phyloP scores from a whole-genome alignment of 2,113 vertebrate genomes.

The Larimichthys crocea region DNA sequence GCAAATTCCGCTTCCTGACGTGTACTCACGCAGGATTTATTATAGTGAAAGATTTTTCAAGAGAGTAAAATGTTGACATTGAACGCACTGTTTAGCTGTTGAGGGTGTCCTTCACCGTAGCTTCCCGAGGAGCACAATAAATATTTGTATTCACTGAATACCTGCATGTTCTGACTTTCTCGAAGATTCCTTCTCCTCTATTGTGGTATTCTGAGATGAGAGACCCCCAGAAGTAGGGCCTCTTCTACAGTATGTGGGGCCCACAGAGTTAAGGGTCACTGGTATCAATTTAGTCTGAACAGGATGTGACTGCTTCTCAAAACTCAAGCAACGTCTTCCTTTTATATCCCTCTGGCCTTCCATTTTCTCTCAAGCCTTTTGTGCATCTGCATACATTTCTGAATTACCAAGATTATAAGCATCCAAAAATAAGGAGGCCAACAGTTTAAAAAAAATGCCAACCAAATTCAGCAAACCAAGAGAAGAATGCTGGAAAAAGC shows the following conservation, averaged over 20 bases:
- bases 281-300: conserved; percentile 48
- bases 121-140: conserved; percentile 60
- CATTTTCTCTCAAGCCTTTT: not conserved
- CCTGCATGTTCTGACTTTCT: conserved; percentile 47
- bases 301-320: conserved; percentile 43
- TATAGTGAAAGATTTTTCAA: conserved; percentile 32
- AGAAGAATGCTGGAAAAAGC: not conserved
- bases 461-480: not conserved
- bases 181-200: not conserved
- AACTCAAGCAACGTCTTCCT: not conserved
- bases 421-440: not conserved
- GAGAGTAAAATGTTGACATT: conserved; percentile 52
- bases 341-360: not conserved
- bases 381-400: not conserved
- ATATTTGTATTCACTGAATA: conserved; percentile 73
- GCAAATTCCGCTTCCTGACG: conserved; percentile 2
- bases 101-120: conserved; percentile 25
- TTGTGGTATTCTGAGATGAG: not conserved
- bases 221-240: conserved; percentile 24
- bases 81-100: conserved; percentile 49
- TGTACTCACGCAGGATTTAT: conserved; percentile 23
- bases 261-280: conserved; percentile 30
- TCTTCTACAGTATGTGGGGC: conserved; percentile 16
- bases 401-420: not conserved
- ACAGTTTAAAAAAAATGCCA: not conserved